Evolutionary conservation across 2,888 invertebrate genomes (phyloP).

Genomic region (Pocota personata): DNA sequence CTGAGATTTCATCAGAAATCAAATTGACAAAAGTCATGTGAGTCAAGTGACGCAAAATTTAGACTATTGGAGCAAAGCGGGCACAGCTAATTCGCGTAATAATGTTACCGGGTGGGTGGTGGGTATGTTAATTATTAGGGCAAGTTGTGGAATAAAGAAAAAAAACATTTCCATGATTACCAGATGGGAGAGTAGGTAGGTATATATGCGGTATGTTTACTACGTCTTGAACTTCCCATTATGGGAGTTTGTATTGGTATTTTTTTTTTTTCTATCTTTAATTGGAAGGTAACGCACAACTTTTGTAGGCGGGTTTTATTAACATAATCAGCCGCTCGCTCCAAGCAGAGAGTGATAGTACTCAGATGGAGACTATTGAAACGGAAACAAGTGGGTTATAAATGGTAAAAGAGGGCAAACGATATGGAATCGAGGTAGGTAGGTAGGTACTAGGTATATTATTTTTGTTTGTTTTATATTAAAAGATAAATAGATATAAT

Average conservation of each 20-base stretch:
- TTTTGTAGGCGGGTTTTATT: conserved; percentile 62
- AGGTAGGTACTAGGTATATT: no score
- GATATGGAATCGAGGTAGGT: conserved; percentile 3
- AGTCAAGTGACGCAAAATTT: conserved; percentile 41
- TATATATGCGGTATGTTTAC: conserved; percentile 35
- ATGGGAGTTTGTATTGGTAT: conserved; percentile 15
- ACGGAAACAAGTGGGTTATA: conserved; percentile 40
- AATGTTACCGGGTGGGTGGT: conserved; percentile 41
- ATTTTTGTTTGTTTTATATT: not conserved
- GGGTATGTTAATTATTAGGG: conserved; percentile 61
- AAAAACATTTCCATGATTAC: conserved; percentile 11
- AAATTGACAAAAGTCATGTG: conserved; percentile 34
- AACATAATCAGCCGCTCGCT: conserved; percentile 24
- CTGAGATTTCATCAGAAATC: conserved; percentile 18
- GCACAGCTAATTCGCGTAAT: conserved; percentile 33
- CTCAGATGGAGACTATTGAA: not conserved
- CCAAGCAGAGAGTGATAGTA: not conserved
- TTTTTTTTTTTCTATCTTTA: not conserved
- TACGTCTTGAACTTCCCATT: conserved; percentile 20
- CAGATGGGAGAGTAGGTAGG: conserved; percentile 32
- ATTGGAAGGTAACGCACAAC: conserved; percentile 19
- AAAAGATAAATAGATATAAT: not conserved
- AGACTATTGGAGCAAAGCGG: not conserved
- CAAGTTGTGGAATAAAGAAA: conserved; percentile 3
- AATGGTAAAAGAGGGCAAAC: conserved; percentile 38